Conservation (phyloP, 2,113 vertebrate species). For the Lepisosteus osseus region DNA sequence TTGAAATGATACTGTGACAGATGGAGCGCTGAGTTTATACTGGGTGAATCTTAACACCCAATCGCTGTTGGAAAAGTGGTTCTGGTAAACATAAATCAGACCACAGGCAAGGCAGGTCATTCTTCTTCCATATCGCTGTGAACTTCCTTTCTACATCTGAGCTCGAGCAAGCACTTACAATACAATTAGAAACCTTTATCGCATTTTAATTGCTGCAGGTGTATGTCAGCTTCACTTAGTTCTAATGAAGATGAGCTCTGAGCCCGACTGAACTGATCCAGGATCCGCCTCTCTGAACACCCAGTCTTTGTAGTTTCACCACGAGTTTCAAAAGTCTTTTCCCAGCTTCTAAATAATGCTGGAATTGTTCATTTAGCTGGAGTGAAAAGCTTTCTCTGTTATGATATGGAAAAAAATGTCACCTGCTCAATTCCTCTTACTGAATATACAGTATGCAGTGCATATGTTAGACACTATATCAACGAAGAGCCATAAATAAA, state of each 20-base stretch:
- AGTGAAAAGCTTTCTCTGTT: neutral
- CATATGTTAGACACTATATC: too few species aligned
- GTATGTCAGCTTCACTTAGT: constrained; percentile 31
- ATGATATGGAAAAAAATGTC: too few species aligned
- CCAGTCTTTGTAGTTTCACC: neutral
- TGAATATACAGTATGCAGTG: too few species aligned
- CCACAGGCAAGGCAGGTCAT: constrained; percentile 5
- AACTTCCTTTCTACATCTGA: constrained; percentile 27
- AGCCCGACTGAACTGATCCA: constrained; percentile 12
- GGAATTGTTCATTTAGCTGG: neutral
- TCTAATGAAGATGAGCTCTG: constrained; percentile 16
- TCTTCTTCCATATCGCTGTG: constrained; percentile 21
- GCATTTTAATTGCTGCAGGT: constrained; percentile 36
- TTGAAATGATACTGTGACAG: constrained; percentile 34
- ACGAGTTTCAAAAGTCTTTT: neutral
- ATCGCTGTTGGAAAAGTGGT: constrained; percentile 19
- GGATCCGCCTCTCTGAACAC: neutral
- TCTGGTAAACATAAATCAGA: constrained; percentile 27
- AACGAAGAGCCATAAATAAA: too few species aligned
- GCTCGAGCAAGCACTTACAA: constrained; percentile 27
- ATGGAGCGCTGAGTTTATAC: constrained; percentile 34
- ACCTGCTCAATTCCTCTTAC: too few species aligned
- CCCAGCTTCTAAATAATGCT: neutral
- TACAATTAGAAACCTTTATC: constrained; percentile 25
- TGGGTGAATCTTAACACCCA: constrained; percentile 23